A percentile compares a stretch with the other conserved stretches of the same genome.
These are phyloP conservation scores for Coryphaenoides rupestris DNA, from an alignment of 2,113 vertebrate species.

Conservation along the genomic window DNA sequence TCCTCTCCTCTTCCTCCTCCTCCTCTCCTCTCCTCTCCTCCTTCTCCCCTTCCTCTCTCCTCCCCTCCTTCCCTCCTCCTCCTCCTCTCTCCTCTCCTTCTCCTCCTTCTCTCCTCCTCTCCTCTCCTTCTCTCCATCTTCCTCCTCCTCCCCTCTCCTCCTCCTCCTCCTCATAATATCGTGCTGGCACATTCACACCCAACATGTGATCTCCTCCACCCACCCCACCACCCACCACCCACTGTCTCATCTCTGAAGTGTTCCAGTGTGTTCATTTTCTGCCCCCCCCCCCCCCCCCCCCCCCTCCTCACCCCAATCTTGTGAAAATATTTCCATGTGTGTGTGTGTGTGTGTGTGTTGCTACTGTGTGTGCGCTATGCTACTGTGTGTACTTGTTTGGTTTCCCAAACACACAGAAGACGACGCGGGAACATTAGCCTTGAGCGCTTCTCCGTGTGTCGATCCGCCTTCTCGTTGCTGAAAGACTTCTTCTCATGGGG, in stretches of 20 bases:
- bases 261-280: conserved; percentile 53
- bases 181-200: conserved; percentile 32
- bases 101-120: conserved; percentile 11
- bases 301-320: too few species aligned
- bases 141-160: not conserved
- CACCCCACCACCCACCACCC: too few species aligned
- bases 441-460: conserved; percentile 59
- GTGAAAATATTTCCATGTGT: conserved; percentile 65
- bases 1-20: too few species aligned
- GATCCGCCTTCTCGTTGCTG: conserved; percentile 48
- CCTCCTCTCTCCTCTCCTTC: too few species aligned
- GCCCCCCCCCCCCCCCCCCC: too few species aligned
- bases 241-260: conserved; percentile 47
- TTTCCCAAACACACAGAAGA: conserved; percentile 66
- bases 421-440: conserved; percentile 71
- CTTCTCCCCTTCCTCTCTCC: too few species aligned
- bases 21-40: too few species aligned
- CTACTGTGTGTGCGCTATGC: conserved; percentile 65
- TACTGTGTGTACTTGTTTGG: conserved; percentile 67
- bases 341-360: too few species aligned
- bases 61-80: too few species aligned
- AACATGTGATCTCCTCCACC: conserved; percentile 50
- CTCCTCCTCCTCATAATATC: conserved; percentile 30
- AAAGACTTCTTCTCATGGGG: conserved; percentile 71
- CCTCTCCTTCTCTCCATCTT: conserved; percentile 13